phyloP scores from a whole-genome alignment of 2,113 vertebrate genomes.

The Trogon melanurus region DNA sequence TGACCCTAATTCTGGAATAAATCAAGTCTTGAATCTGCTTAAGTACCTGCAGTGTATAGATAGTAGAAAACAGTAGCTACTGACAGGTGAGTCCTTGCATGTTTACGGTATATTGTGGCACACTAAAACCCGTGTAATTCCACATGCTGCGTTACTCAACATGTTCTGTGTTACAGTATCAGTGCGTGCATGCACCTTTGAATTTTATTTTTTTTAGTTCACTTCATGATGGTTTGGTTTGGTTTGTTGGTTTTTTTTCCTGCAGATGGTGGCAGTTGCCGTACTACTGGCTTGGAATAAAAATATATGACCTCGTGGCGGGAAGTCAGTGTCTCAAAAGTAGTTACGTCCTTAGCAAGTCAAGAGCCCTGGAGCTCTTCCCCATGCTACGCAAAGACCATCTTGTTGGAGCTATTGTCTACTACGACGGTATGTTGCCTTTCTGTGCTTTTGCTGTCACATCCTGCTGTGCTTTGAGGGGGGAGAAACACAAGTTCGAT shows the following conservation, averaged over 20 bases:
- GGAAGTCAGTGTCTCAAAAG: constrained; percentile 92
- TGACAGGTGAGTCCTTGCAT: rapidly evolving
- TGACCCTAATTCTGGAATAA: neutral
- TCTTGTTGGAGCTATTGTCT: constrained; percentile 96
- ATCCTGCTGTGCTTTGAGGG: rapidly evolving
- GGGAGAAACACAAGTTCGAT: rapidly evolving
- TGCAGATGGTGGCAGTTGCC: constrained; percentile 98
- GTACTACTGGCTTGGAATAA: constrained; percentile 97
- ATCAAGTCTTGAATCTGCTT: neutral
- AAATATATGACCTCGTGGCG: constrained; percentile 94
- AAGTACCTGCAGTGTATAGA: neutral
- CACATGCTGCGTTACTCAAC: rapidly evolving
- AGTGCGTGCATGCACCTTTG: rapidly evolving
- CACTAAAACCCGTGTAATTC: rapidly evolving
- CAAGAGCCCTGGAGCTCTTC: constrained; percentile 91
- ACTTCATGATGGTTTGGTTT: no score
- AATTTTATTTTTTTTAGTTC: rapidly evolving
- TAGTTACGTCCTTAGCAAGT: constrained; percentile 94
- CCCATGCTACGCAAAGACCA: constrained; percentile 94
- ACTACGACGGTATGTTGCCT: constrained; percentile 90
- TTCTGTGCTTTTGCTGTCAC: rapidly evolving
- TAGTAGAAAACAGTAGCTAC: neutral
- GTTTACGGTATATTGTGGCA: rapidly evolving
- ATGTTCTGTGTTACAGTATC: rapidly evolving
- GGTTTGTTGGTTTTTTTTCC: neutral